Base-by-base conservation (phyloP, 1,140 invertebrate species). In the Macrobrachium rosenbergii region DNA sequence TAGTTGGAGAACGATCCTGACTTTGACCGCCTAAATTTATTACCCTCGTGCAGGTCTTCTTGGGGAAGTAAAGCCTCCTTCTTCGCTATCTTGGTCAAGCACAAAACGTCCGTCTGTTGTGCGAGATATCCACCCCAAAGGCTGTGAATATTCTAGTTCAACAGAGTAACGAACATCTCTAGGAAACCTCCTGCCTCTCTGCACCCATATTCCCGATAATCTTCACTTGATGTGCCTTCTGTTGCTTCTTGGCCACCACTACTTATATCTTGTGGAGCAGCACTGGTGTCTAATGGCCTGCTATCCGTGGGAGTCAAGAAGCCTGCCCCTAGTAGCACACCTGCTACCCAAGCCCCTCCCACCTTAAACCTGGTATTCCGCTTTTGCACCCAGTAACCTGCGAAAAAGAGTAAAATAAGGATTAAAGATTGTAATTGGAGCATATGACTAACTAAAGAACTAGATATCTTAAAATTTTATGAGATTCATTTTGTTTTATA, bases 351-450 rank as follows among this genome's bases (percentile, higher is more conserved):
- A 52, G 83, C 80, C 83, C 87, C 78, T 86, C 82, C 85, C 85
- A 86, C 73, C 94, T 96, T 94, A 97, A 93, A 96, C 96, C 95
- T 96, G 96, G 95, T 97, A 97, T 95, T 97, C 96, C 94, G 96
- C n/a, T n/a, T n/a, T n/a, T n/a, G n/a, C 96, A 94, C 96, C 96
- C 95, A 96, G 95, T 96, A 95, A 94, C 96, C 96, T 97, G 93
- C 78, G 52, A 52, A 52, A 52, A 8, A 52, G 52, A 52, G 52
- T 52, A 52, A 52, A 52, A 52, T 52, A 52, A 52, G 12, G 2
- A 8, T 52, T 12, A 19, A n/a, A 43, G 59, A 60, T 63, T n/a
- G 78, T 43, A 60, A 59, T 37, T 43, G 5, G 5, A 58, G 23
- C 60, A 23, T 23, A 58, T 21, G 59, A n/a, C 12, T 17, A 28